phyloP scores from a whole-genome alignment of 2,888 invertebrate species.

The Coelinius sp. region DNA sequence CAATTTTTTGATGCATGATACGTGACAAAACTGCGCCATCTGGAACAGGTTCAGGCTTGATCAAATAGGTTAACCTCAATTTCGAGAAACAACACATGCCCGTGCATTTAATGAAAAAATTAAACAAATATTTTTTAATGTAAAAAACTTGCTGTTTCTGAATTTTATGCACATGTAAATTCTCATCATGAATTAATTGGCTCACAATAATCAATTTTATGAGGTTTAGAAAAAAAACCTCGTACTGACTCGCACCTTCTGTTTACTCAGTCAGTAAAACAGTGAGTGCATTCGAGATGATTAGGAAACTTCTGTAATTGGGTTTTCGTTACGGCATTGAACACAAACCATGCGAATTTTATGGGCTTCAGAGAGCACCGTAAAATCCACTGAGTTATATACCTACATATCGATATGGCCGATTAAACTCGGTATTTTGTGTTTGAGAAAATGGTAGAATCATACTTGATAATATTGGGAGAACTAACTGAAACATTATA shows the following conservation, averaged over 20 bases:
- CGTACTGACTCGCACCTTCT: slow-evolving; percentile 10
- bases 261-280: background rate
- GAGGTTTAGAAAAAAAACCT: too few species aligned
- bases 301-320: slow-evolving; percentile 40
- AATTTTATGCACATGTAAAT: too few species aligned
- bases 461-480: background rate
- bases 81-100: too few species aligned
- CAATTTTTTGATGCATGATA: too few species aligned
- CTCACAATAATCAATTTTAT: too few species aligned
- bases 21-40: too few species aligned
- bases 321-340: slow-evolving; percentile 25
- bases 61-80: too few species aligned
- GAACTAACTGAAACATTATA: background rate
- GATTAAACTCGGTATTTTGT: slow-evolving; percentile 13
- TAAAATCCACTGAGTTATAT: slow-evolving; percentile 2
- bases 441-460: background rate
- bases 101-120: too few species aligned
- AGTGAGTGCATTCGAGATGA: slow-evolving; percentile 22
- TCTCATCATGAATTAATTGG: too few species aligned
- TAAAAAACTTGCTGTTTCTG: too few species aligned
- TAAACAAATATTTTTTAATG: too few species aligned
- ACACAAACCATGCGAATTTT: slow-evolving; percentile 18
- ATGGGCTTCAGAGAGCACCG: slow-evolving; percentile 5
- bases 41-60: too few species aligned
- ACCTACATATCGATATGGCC: slow-evolving; percentile 1